Conservation (phyloP, 1,140 invertebrate species). For the Rhopalosiphum maidis region DNA sequence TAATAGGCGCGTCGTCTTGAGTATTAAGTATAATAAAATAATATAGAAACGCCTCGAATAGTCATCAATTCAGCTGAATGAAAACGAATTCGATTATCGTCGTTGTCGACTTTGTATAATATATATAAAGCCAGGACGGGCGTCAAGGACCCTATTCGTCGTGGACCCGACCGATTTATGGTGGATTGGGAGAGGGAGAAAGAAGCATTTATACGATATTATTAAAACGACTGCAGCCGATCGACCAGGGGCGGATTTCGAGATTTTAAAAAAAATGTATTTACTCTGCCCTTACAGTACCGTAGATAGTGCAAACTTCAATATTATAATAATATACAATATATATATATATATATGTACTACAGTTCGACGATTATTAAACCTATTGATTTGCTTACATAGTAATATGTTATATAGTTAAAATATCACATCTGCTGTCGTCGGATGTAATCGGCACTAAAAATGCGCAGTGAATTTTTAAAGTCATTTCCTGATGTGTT, state of each 20-base stretch:
- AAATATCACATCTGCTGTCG: background rate
- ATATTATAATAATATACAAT: too few species aligned
- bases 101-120: background rate
- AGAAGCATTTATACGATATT: background rate
- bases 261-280: background rate
- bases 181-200: too few species aligned
- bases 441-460: background rate
- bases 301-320: background rate
- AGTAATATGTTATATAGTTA: background rate
- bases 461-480: background rate
- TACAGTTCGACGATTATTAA: background rate
- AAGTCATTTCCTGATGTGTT: background rate
- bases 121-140: background rate
- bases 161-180: background rate
- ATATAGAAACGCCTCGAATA: background rate
- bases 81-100: slow-evolving; percentile 15
- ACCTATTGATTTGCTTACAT: background rate
- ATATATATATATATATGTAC: background rate
- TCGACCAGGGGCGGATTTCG: background rate
- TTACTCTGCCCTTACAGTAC: background rate
- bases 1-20: background rate
- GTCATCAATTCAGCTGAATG: slow-evolving; percentile 1
- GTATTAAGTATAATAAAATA: background rate
- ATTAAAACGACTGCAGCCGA: background rate
- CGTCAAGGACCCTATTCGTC: background rate